Evolutionary conservation across 2,113 vertebrate genomes (phyloP).

Genomic region (Corythornis madagascariensis): DNA sequence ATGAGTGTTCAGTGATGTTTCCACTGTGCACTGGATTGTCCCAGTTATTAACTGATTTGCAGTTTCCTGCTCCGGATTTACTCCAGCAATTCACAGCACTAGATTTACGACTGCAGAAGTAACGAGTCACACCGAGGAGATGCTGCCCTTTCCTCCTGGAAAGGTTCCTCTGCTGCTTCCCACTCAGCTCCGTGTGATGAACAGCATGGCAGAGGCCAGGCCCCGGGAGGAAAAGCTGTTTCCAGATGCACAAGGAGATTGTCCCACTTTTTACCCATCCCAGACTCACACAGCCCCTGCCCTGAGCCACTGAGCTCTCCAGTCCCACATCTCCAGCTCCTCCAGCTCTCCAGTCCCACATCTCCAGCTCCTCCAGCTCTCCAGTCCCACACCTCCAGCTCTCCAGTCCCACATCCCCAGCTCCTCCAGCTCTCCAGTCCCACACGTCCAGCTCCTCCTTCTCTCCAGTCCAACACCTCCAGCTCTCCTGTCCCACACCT

Average conservation of each 20-base stretch:
- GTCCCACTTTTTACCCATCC: background rate
- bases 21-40: background rate
- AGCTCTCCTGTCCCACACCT: background rate
- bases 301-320: background rate
- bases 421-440: background rate
- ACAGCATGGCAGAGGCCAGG: background rate
- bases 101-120: background rate
- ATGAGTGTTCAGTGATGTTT: background rate
- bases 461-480: background rate
- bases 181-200: accelerated
- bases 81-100: background rate
- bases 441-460: background rate
- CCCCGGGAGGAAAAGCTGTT: background rate
- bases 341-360: background rate
- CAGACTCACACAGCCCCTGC: accelerated
- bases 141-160: background rate
- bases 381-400: background rate
- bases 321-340: accelerated
- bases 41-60: background rate
- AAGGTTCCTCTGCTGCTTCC: background rate
- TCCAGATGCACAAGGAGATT: background rate
- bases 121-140: background rate
- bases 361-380: background rate
- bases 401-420: background rate
- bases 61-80: background rate